Evolutionary conservation across 1,140 invertebrate species (phyloP).

Genomic region (Drosophila kohkoa): DNA sequence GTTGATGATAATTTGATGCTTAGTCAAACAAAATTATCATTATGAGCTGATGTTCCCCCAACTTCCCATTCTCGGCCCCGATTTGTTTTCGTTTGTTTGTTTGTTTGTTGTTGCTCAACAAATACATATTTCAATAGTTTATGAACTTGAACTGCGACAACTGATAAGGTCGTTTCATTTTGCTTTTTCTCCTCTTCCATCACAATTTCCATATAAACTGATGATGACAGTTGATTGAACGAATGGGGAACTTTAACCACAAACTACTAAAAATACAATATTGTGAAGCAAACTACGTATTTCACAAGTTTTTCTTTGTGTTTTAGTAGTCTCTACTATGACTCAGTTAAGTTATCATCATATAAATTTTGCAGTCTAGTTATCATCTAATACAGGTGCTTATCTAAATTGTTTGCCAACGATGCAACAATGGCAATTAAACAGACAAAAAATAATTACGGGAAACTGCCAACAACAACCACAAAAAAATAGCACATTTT

Average conservation of each 20-base stretch:
- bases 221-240: constrained; percentile 10
- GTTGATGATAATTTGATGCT: constrained; percentile 9
- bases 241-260: neutral
- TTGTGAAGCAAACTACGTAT: no score
- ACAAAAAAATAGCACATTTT: neutral
- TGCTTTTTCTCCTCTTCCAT: neutral
- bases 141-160: constrained; percentile 19
- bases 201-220: constrained; percentile 20
- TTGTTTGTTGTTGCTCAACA: neutral
- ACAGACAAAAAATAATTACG: constrained; percentile 26
- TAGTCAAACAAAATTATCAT: constrained; percentile 20
- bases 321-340: constrained; percentile 1
- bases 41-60: neutral
- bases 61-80: neutral
- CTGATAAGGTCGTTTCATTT: constrained; percentile 28
- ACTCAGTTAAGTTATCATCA: constrained; percentile 28
- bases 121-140: constrained; percentile 21
- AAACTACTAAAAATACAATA: neutral
- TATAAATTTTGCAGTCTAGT: constrained; percentile 16
- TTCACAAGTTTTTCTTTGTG: neutral
- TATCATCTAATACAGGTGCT: constrained; percentile 32
- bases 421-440: constrained; percentile 39
- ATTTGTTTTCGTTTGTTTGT: constrained; percentile 20
- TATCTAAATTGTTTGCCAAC: constrained; percentile 28
- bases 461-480: neutral